Percentiles rank a stretch among this genome's conserved stretches.
phyloP scores from a whole-genome alignment of 1,140 invertebrate genomes.

The Gonatopus flavifemur region DNA sequence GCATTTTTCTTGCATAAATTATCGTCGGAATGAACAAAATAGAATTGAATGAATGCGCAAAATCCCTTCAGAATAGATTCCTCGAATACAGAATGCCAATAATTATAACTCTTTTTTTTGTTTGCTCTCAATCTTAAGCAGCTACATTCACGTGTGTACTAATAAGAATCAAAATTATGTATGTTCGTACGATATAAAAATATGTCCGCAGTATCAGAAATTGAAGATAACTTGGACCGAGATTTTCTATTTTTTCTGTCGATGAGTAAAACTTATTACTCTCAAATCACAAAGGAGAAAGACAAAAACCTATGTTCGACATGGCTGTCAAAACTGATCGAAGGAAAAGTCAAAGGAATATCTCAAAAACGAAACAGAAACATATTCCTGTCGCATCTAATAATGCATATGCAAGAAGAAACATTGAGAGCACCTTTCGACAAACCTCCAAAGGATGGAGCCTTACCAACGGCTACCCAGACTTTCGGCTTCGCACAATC shows the following conservation, averaged over 20 bases:
- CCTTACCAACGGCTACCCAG: slow-evolving; percentile 36
- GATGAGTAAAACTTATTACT: slow-evolving; percentile 40
- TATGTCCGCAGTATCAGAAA: slow-evolving; percentile 29
- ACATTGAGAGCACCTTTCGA: slow-evolving; percentile 43
- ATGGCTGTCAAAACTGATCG: slow-evolving; percentile 50
- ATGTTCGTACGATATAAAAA: slow-evolving; percentile 8
- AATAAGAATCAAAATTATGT: not conserved
- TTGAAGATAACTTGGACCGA: slow-evolving; percentile 47
- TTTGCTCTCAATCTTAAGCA: too few species aligned
- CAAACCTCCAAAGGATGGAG: slow-evolving; percentile 32
- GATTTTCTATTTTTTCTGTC: slow-evolving; percentile 52
- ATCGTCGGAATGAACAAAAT: too few species aligned
- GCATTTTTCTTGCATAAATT: too few species aligned
- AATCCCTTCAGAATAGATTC: too few species aligned
- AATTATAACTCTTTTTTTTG: too few species aligned
- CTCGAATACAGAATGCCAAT: too few species aligned
- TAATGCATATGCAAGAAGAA: slow-evolving; percentile 46
- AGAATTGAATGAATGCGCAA: too few species aligned
- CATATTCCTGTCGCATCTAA: slow-evolving; percentile 47
- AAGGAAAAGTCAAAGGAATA: slow-evolving; percentile 35
- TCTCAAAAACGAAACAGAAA: slow-evolving; percentile 47
- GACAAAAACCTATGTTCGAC: slow-evolving; percentile 24
- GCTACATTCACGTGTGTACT: not conserved
- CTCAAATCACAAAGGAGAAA: slow-evolving; percentile 28
- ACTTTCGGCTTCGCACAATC: slow-evolving; percentile 25